Evolutionary conservation across 2,888 invertebrate genomes (phyloP).

Genomic region (Sicus ferrugineus): DNA sequence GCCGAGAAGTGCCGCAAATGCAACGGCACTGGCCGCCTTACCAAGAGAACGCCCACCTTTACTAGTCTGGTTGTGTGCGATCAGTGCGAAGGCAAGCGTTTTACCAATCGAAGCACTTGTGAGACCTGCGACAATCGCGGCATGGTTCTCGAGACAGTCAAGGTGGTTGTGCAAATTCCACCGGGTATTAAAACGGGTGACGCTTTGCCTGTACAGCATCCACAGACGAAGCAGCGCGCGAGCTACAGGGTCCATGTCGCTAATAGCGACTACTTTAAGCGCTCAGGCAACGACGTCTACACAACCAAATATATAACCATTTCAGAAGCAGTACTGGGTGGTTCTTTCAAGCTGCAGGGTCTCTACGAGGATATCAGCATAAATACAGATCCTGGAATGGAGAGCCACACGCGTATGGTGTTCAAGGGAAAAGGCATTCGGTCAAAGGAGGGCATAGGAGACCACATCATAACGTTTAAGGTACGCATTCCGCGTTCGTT

Average conservation of each 20-base stretch:
- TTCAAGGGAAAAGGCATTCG: conserved; percentile 56
- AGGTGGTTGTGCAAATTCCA: conserved; percentile 52
- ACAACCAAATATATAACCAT: conserved; percentile 56
- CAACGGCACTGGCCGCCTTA: conserved; percentile 55
- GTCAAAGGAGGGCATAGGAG: conserved; percentile 48
- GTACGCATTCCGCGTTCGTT: conserved; percentile 56
- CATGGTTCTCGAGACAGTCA: conserved; percentile 47
- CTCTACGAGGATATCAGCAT: conserved; percentile 55
- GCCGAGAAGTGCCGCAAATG: conserved; percentile 58
- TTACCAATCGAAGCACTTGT: conserved; percentile 54
- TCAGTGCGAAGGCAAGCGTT: conserved; percentile 56
- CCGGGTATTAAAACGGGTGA: conserved; percentile 55
- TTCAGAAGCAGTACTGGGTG: conserved; percentile 59
- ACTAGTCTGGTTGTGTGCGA: conserved; percentile 48
- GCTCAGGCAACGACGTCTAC: conserved; percentile 54
- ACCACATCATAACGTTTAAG: conserved; percentile 57
- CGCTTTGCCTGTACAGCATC: conserved; percentile 51
- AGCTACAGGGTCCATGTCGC: conserved; percentile 52
- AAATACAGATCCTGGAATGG: conserved; percentile 56
- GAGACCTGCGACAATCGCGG: conserved; percentile 57
- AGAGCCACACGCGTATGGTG: conserved; percentile 54
- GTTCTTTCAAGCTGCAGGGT: conserved; percentile 54
- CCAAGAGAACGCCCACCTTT: conserved; percentile 48
- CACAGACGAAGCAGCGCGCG: conserved; percentile 52
- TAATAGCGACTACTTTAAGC: conserved; percentile 53